Evolutionary conservation across 2,797 vertebrate species (phyloP).

Genomic region (Eupleurogrammus muticus): DNA sequence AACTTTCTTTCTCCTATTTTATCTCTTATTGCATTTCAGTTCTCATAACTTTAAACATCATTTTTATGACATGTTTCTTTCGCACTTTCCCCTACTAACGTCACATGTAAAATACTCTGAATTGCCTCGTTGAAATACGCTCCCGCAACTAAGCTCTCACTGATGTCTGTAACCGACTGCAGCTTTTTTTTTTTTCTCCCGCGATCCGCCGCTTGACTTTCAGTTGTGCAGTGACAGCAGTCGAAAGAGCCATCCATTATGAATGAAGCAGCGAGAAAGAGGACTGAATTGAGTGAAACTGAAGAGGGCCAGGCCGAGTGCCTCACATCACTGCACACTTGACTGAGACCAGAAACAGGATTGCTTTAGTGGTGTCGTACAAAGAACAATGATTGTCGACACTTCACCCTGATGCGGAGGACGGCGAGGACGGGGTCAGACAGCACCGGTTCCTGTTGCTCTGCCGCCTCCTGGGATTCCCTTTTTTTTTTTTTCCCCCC

Average conservation of each 20-base stretch:
- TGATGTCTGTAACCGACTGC: conserved; percentile 45
- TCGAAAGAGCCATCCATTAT: conserved; percentile 81
- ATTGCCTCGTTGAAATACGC: too few species aligned
- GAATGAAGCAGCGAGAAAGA: conserved; percentile 84
- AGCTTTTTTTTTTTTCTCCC: conserved; percentile 46
- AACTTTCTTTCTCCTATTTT: too few species aligned
- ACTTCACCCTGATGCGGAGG: conserved; percentile 74
- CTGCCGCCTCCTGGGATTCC: conserved; percentile 14
- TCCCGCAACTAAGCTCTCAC: neutral
- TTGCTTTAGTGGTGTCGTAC: conserved; percentile 84
- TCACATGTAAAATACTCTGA: too few species aligned
- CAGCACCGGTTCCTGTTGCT: conserved; percentile 39
- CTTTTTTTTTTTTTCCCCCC: too few species aligned
- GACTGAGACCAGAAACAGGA: conserved; percentile 83
- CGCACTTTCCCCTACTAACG: too few species aligned
- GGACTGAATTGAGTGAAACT: conserved; percentile 84
- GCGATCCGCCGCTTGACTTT: conserved; percentile 53
- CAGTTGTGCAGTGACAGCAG: conserved; percentile 71
- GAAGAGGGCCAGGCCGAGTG: conserved; percentile 73
- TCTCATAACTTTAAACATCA: too few species aligned
- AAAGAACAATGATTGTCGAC: conserved; percentile 77
- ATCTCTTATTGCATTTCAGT: too few species aligned
- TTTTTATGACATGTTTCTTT: too few species aligned
- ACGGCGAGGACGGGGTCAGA: conserved; percentile 29
- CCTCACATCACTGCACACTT: conserved; percentile 78